Conservation (phyloP, 1,140 invertebrate genomes). For the Nasonia longicornis region DNA sequence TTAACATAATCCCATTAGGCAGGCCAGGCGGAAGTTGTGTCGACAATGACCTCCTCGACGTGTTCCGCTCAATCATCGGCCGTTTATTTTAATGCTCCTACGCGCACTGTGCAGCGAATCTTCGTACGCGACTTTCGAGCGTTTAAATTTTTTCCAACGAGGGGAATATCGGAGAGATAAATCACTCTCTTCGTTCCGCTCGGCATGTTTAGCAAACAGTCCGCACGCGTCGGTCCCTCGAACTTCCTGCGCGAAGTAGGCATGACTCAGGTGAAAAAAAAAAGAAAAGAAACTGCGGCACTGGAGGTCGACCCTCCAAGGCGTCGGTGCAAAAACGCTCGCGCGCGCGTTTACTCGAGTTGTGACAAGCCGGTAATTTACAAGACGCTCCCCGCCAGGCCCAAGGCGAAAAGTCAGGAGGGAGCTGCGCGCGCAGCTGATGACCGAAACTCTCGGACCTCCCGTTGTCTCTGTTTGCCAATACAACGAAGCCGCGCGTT, state of each 20-base stretch:
- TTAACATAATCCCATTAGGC: conserved; percentile 32
- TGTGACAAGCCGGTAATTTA: conserved; percentile 43
- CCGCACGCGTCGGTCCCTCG: background rate
- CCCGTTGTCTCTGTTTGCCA: conserved; percentile 18
- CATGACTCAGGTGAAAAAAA: conserved; percentile 1
- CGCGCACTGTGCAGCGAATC: too few relatives aligned
- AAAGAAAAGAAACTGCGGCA: background rate
- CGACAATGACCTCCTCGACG: conserved; percentile 9
- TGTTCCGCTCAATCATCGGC: background rate
- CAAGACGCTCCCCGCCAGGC: conserved; percentile 16
- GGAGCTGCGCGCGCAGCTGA: background rate
- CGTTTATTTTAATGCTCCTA: background rate
- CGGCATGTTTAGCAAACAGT: too few relatives aligned
- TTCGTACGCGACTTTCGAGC: too few relatives aligned
- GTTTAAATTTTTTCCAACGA: background rate
- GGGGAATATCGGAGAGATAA: too few relatives aligned
- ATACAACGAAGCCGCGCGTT: background rate
- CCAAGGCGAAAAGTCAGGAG: conserved; percentile 3
- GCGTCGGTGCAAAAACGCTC: conserved; percentile 30
- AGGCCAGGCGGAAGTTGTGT: conserved; percentile 13
- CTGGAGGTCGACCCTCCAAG: background rate
- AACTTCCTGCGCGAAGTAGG: background rate
- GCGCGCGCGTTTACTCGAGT: conserved; percentile 34
- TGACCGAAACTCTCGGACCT: conserved; percentile 27
- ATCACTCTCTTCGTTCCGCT: background rate